Conservation (phyloP, 2,797 vertebrate species). For the Holocentrus rufus region DNA sequence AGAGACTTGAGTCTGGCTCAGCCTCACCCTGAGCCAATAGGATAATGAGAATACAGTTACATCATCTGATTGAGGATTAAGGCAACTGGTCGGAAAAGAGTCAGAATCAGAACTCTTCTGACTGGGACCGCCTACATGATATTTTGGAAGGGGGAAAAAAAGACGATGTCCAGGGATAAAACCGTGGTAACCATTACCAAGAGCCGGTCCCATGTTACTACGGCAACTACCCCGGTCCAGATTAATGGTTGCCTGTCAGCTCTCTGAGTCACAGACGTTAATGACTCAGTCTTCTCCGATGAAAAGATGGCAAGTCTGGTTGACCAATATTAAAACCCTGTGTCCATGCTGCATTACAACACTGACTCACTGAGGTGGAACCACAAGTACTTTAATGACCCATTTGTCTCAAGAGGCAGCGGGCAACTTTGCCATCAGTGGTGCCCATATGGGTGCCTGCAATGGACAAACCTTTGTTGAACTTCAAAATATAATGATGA, state of each 20-base stretch:
- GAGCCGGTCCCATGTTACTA: neutral
- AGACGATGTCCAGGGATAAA: neutral
- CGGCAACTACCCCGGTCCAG: neutral
- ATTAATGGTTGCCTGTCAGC: conserved; percentile 6
- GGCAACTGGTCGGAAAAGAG: neutral
- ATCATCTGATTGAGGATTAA: conserved; percentile 1
- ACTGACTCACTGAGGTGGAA: neutral
- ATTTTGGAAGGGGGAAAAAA: conserved; percentile 13
- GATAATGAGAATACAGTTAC: conserved; percentile 17
- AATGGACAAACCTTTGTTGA: conserved; percentile 32
- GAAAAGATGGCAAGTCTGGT: conserved; percentile 12
- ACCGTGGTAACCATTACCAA: no score
- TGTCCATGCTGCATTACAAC: conserved; percentile 68
- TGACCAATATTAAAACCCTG: conserved; percentile 54
- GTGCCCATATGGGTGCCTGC: neutral
- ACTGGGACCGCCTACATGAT: neutral
- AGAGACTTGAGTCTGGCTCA: no score
- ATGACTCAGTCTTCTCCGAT: conserved; percentile 3
- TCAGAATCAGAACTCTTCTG: conserved; percentile 17
- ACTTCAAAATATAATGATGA: conserved; percentile 21
- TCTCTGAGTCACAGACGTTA: conserved; percentile 3
- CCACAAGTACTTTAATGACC: conserved; percentile 7
- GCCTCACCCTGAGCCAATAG: neutral
- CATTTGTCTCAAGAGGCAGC: conserved; percentile 4
- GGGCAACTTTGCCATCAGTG: conserved; percentile 14